Evolutionary conservation across 2,797 vertebrate species (phyloP), one percentile per base, ranked within the genome.

Genomic region (Microtus obscurus): DNA sequence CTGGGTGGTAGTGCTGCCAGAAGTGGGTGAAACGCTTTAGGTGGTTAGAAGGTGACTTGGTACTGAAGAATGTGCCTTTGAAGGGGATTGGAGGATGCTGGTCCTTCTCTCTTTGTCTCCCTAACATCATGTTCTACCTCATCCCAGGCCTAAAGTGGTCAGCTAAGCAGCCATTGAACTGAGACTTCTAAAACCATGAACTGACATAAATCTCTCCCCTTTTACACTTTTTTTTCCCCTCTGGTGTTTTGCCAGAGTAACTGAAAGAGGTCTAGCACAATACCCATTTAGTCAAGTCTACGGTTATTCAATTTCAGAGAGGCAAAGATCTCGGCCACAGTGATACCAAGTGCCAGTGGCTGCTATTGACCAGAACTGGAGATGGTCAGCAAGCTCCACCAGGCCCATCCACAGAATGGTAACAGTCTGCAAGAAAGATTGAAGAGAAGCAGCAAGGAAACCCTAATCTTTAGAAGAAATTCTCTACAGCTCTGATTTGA

Each of bases 341-440:
- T 31, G 29, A n/a, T 21, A 25, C 13, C 69, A 7, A 40, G 0
- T 45, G 6, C 19, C 25, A 0, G 0, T 7, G 65, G 51, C 17
- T 48, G 67, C 34, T 16, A 1, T 0, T 11, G 27, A 61, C 17
- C 31, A 63, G 43, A 73, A n/a, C 27, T n/a, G 17, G 31, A 77
- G 43, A 12, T 77, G 8, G 4, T 53, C 2, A 27, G 48, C 69
- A 14, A 17, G 43, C 5, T 45, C n/a, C 51, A 65, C 34, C 37
- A 0, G 34, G 83, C 12, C n/a, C 19, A 2, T 2, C 65, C 16
- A 27, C 3, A 48, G 53, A 65, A 37, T 43, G 6, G 12, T n/a
- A 25, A 1, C 3, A 40, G 91, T 71, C 61, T 40, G 12, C 34
- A 53, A 71, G 12, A 34, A 27, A 45, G 16, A 65, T 4, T 27